Conservation (phyloP, 1,140 invertebrate species). For the Venturia canescens region DNA sequence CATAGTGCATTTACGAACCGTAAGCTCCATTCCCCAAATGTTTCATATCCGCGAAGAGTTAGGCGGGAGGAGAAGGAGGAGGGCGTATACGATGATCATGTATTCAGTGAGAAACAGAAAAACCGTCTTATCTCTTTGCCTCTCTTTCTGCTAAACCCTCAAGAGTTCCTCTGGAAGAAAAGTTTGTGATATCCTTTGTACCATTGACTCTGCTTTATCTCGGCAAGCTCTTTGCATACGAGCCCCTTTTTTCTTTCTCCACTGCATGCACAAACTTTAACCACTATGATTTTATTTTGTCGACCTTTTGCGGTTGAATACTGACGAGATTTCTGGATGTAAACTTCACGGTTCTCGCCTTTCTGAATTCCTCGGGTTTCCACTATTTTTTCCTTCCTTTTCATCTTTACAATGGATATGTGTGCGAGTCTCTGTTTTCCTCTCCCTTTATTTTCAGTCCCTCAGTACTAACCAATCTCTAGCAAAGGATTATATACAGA, state of each 20-base stretch:
- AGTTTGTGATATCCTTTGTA: slow-evolving; percentile 18
- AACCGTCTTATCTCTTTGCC: neutral
- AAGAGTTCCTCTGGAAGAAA: neutral
- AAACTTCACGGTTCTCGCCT: neutral
- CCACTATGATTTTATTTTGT: slow-evolving; percentile 19
- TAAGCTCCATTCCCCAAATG: neutral
- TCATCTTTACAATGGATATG: no score
- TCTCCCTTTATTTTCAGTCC: slow-evolving; percentile 1
- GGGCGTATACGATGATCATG: neutral
- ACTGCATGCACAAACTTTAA: neutral
- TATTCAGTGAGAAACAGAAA: slow-evolving; percentile 5
- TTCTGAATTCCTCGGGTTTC: neutral
- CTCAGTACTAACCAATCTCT: slow-evolving; percentile 10
- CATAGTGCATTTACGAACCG: neutral
- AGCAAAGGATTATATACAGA: slow-evolving; percentile 39
- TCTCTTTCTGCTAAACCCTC: neutral
- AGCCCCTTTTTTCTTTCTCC: neutral
- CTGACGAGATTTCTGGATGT: slow-evolving; percentile 14
- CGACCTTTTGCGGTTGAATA: slow-evolving; percentile 18
- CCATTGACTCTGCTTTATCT: slow-evolving; percentile 6
- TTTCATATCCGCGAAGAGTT: neutral
- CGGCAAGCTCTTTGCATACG: neutral
- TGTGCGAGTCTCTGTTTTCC: neutral
- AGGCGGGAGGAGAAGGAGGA: no score
- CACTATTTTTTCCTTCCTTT: neutral